These are phyloP conservation scores for Cygnus olor DNA, from an alignment of 2,797 vertebrate genomes.

Conservation along the genomic window DNA sequence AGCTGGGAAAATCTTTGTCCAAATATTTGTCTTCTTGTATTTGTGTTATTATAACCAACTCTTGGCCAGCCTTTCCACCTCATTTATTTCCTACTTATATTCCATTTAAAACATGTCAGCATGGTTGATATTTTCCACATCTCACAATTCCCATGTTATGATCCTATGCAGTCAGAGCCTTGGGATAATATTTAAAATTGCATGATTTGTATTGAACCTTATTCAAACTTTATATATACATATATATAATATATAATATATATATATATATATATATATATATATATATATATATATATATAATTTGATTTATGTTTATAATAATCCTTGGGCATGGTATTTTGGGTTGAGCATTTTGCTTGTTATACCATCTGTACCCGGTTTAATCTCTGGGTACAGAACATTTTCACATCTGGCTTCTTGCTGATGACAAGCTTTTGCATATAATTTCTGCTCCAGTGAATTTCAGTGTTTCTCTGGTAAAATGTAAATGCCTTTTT, in stretches of 20 bases:
- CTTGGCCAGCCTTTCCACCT: background rate
- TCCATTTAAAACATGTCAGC: background rate
- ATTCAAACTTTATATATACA: background rate
- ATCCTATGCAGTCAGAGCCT: background rate
- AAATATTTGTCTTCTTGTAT: background rate
- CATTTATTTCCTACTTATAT: background rate
- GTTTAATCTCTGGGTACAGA: background rate
- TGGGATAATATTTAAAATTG: slow-evolving; percentile 10
- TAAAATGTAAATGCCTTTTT: slow-evolving; percentile 49
- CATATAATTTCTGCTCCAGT: slow-evolving; percentile 61
- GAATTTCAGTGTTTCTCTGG: slow-evolving; percentile 64
- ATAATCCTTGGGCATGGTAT: background rate
- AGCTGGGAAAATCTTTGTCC: background rate
- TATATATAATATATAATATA: no score
- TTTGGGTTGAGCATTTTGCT: background rate
- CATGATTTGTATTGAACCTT: background rate
- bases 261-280: no score
- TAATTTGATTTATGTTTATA: slow-evolving; percentile 45
- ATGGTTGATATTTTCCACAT: background rate
- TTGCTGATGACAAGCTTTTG: slow-evolving; percentile 55
- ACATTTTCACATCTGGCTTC: slow-evolving; percentile 60
- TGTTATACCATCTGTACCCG: slow-evolving; percentile 58
- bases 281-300: no score
- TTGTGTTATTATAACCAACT: background rate
- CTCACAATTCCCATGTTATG: background rate